Percentiles rank a stretch among this genome's conserved stretches.
These are phyloP conservation scores for Drosophila pegasa DNA, from an alignment of 2,888 invertebrate genomes.

Conservation along the genomic window DNA sequence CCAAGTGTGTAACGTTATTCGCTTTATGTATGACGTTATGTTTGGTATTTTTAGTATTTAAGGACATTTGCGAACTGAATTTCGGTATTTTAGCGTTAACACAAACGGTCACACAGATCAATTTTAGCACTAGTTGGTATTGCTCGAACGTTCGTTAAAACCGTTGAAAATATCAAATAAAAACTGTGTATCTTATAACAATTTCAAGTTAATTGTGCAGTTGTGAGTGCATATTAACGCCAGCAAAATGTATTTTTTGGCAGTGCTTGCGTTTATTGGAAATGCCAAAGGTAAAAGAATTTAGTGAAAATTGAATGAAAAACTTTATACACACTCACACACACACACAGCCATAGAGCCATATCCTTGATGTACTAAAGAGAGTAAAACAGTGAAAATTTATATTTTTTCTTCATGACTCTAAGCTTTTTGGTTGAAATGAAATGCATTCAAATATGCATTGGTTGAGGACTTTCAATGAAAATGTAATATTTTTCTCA, in stretches of 20 bases:
- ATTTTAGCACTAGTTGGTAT: slow-evolving; percentile 66
- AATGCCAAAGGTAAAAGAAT: slow-evolving; percentile 83
- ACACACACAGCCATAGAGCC: slow-evolving; percentile 56
- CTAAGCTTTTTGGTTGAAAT: background rate
- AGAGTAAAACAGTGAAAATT: slow-evolving; percentile 59
- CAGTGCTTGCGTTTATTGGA: slow-evolving; percentile 82
- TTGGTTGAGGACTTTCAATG: slow-evolving; percentile 5
- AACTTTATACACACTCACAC: slow-evolving; percentile 67
- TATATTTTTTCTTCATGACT: slow-evolving; percentile 17
- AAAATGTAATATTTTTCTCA: slow-evolving; percentile 37
- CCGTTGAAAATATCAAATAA: slow-evolving; percentile 67
- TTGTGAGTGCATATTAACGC: slow-evolving; percentile 51
- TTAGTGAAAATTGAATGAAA: slow-evolving; percentile 63
- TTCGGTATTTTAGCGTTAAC: slow-evolving; percentile 6
- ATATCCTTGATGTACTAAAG: slow-evolving; percentile 56
- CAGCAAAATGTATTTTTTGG: slow-evolving; percentile 82
- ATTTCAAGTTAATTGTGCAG: slow-evolving; percentile 51
- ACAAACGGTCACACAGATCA: slow-evolving; percentile 42
- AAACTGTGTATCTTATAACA: slow-evolving; percentile 45
- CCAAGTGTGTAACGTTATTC: background rate
- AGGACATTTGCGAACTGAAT: background rate
- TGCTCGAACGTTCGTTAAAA: slow-evolving; percentile 72
- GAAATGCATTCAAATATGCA: slow-evolving; percentile 12
- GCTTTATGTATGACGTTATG: background rate
- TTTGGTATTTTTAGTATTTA: slow-evolving; percentile 29